Conservation (phyloP, 23 tunicate genomes). For the Oikopleura albicans region DNA sequence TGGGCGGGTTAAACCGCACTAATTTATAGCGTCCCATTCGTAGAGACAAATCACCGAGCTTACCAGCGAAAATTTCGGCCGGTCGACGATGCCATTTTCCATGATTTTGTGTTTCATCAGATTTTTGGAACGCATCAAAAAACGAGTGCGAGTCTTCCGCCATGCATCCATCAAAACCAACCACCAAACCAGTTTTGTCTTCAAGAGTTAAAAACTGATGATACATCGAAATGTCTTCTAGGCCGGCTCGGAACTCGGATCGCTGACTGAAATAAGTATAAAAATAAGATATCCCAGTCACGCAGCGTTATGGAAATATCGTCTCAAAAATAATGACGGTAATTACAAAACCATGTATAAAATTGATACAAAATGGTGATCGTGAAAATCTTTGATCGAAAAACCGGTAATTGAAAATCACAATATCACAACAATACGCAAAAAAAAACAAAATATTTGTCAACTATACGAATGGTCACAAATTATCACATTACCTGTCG, state of each 20-base stretch:
- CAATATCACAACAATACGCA: no score
- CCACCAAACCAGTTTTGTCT: neutral
- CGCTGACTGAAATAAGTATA: neutral
- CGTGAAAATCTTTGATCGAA: no score
- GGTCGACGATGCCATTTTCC: neutral
- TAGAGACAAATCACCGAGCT: conserved; percentile 3
- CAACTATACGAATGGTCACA: no score
- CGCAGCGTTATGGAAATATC: no score
- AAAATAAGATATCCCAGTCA: no score
- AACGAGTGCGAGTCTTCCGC: conserved; percentile 13
- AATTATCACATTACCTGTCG: no score
- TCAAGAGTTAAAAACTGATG: conserved; percentile 3
- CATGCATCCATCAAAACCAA: conserved; percentile 17
- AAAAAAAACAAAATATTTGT: no score
- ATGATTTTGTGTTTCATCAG: neutral
- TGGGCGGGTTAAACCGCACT: conserved; percentile 1
- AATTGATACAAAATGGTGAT: no score
- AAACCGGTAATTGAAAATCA: no score
- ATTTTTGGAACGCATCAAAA: neutral
- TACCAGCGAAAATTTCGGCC: conserved; percentile 14
- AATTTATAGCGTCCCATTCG: conserved; percentile 11
- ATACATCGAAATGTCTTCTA: neutral
- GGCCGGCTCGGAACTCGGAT: neutral
- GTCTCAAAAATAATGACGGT: no score
- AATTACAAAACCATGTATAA: no score